Conservation (phyloP, 2,113 vertebrate genomes). For the Calyptommatus sinebrachiatus region DNA sequence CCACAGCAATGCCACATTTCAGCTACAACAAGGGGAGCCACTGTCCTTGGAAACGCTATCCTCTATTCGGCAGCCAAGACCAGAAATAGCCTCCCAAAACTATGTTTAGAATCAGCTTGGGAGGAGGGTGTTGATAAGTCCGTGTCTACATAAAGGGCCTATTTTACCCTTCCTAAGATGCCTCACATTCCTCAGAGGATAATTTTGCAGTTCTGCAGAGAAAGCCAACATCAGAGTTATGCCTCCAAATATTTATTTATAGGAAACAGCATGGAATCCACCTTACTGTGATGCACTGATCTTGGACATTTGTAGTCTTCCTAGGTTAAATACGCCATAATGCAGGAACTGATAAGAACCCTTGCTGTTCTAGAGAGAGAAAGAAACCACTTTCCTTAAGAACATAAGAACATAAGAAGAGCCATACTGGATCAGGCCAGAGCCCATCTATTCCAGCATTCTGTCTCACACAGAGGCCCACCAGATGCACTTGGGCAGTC, state of each 20-base stretch:
- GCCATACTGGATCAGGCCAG: too few species aligned
- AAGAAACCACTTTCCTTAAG: neutral
- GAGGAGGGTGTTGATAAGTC: slow-evolving; percentile 1
- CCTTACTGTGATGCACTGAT: neutral
- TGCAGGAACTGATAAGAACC: rapidly evolving
- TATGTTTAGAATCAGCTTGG: slow-evolving; percentile 21
- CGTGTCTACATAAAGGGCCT: slow-evolving; percentile 5
- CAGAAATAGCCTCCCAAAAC: neutral
- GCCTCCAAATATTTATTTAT: slow-evolving; percentile 14
- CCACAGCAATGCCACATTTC: slow-evolving; percentile 4
- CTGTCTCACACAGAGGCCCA: too few species aligned
- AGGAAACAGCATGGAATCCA: neutral
- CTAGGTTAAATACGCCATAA: neutral
- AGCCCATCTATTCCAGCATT: too few species aligned
- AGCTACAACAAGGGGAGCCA: slow-evolving; percentile 32
- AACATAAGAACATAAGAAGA: too few species aligned
- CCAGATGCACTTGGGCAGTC: too few species aligned
- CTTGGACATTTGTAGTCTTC: neutral
- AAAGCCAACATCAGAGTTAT: neutral
- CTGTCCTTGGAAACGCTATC: slow-evolving; percentile 23
- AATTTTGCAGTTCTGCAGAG: neutral
- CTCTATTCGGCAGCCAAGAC: slow-evolving; percentile 24
- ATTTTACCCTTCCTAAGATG: slow-evolving; percentile 1
- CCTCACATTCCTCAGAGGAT: slow-evolving; percentile 1
- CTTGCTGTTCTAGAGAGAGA: rapidly evolving